phyloP scores from a whole-genome alignment of 2,113 vertebrate species.

The Ceratotherium simum region DNA sequence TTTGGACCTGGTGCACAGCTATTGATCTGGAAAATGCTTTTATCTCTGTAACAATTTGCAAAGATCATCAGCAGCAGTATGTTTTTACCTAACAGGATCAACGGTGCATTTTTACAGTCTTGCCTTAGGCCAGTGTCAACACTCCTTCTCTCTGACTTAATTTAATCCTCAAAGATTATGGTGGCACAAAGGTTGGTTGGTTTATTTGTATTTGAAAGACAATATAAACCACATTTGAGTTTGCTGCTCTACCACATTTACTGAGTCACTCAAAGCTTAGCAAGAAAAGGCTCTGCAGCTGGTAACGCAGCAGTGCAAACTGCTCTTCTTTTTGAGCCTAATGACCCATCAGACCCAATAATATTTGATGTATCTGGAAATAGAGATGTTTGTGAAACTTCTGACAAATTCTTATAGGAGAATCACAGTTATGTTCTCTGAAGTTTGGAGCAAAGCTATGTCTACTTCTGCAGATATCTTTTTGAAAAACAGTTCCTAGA shows the following conservation, averaged over 20 bases:
- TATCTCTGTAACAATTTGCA: not conserved
- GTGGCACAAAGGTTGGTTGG: not conserved
- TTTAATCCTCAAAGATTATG: slow-evolving; percentile 5
- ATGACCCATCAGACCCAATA: not conserved
- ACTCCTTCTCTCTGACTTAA: not conserved
- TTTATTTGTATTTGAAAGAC: not conserved
- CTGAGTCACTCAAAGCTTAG: not conserved
- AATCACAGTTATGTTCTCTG: not conserved
- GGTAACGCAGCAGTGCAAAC: not conserved
- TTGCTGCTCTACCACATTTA: not conserved
- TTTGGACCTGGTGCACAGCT: not conserved
- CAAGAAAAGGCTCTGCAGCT: not conserved
- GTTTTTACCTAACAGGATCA: not conserved
- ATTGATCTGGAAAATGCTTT: slow-evolving; percentile 53
- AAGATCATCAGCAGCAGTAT: not conserved
- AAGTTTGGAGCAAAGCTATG: not conserved
- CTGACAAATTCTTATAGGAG: not conserved
- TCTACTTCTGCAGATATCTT: not conserved
- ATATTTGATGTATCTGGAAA: slow-evolving; percentile 21
- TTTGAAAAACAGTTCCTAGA: not conserved
- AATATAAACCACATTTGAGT: not conserved
- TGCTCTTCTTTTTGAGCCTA: not conserved
- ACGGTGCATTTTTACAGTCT: not conserved
- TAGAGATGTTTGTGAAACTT: not conserved
- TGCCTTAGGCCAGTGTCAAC: not conserved